Conservation (phyloP, 2,113 vertebrate species). For the Chitala chitala region DNA sequence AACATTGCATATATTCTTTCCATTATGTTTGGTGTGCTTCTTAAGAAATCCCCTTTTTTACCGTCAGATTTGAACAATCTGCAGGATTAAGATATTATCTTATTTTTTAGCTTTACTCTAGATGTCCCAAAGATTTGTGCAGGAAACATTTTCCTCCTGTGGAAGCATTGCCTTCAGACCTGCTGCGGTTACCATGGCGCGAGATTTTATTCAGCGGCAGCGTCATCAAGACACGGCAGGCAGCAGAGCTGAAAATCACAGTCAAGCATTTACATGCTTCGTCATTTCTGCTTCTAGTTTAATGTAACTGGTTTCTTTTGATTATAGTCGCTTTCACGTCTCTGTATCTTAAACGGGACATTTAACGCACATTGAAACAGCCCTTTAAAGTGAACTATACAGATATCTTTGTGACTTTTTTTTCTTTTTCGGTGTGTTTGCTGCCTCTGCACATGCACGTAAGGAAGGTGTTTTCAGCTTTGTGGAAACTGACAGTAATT, state of each 20-base stretch:
- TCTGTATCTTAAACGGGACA: background rate
- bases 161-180: background rate
- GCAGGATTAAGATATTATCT: no score
- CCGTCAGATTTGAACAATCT: no score
- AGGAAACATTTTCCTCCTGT: background rate
- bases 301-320: background rate
- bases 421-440: no score
- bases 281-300: background rate
- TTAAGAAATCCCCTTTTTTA: no score
- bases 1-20: no score
- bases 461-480: no score
- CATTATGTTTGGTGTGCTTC: no score
- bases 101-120: no score
- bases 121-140: background rate
- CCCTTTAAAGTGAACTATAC: no score
- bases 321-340: background rate
- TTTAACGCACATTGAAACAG: background rate
- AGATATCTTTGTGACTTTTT: no score
- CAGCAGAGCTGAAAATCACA: background rate
- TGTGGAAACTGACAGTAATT: no score
- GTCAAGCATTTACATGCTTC: background rate
- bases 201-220: background rate
- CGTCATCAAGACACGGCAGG: background rate
- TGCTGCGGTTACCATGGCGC: conserved; percentile 10
- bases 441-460: no score